Evolutionary conservation across 2,888 invertebrate species (phyloP).

Genomic region (Resseliella maxima): DNA sequence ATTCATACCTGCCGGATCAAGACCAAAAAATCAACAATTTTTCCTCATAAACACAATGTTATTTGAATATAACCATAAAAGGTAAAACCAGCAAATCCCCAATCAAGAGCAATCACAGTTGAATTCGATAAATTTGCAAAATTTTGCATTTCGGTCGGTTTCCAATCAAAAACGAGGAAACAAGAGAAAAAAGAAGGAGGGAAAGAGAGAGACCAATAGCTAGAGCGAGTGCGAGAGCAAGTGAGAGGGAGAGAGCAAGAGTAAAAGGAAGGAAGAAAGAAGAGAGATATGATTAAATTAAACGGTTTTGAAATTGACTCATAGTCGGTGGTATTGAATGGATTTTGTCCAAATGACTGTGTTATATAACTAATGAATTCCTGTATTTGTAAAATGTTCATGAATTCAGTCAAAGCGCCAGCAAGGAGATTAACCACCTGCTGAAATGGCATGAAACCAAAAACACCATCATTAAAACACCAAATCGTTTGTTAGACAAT

Average conservation of each 20-base stretch:
- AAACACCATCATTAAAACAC: not conserved
- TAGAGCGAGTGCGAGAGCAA: no score
- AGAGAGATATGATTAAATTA: not conserved
- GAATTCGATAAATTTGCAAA: not conserved
- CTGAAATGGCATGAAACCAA: not conserved
- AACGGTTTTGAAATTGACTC: not conserved
- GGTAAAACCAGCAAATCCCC: not conserved
- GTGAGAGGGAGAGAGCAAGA: no score
- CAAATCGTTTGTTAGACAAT: not conserved
- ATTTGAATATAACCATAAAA: slow-evolving; percentile 8
- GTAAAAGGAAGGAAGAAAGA: no score
- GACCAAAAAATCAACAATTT: not conserved
- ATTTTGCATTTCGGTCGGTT: not conserved
- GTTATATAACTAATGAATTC: not conserved
- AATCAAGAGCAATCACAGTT: not conserved
- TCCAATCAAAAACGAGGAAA: slow-evolving; percentile 24
- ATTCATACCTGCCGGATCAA: not conserved
- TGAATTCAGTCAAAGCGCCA: not conserved
- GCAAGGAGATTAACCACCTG: not conserved
- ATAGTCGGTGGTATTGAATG: not conserved
- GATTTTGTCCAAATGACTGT: not conserved
- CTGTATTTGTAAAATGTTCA: not conserved
- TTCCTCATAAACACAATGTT: not conserved
- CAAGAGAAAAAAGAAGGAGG: no score
- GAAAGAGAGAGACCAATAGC: no score